Base-by-base conservation (phyloP, 2,113 vertebrate genomes). In the Scomber scombrus region DNA sequence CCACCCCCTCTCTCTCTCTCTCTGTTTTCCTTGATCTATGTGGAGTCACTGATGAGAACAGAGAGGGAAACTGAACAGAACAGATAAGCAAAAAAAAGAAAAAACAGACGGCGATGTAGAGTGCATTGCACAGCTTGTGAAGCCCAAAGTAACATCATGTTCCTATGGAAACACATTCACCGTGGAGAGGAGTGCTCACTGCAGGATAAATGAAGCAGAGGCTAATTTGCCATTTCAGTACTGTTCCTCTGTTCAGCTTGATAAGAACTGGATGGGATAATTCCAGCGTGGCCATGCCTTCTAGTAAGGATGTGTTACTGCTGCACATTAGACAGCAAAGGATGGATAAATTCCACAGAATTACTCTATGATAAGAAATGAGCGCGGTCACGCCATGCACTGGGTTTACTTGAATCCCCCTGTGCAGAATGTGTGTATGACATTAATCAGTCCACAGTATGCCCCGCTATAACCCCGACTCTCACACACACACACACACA, bases 111-210 rank as follows among this genome's bases (percentile, higher is more conserved):
- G 81, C 47, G 65, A 56, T 16, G 31, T 75, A 3, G 60, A 54
- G 84, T 61, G 74, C 12, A 54, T 70, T 60, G 79, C 70, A 74
- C 71, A 83, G 88, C 76, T 68, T 50, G 51, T 46, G 66, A 64
- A 73, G 68, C 81, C 84, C 81, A 76, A 67, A 77, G 90, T 81
- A 89, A 90, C 88, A 87, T 78, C 91, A 84, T 78, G 93, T 94
- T 94, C 77, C 93, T 85, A 93, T 92, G 93, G 93, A 90, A 92
- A 94, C 91, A 62, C 86, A 82, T 87, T 84, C 82, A 71, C 80
- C 60, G n/a, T 47, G 58, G 51, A 88, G 83, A 58, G 76, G 73
- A 80, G 89, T 31, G 80, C 55, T 81, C 88, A 75, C 91, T 87
- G 92, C 85, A 86, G 85, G 89, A 82, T 78, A 91, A 92, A 93